These are phyloP conservation scores for Apoda limacodes DNA, from an alignment of 2,888 invertebrate genomes.

Conservation along the genomic window DNA sequence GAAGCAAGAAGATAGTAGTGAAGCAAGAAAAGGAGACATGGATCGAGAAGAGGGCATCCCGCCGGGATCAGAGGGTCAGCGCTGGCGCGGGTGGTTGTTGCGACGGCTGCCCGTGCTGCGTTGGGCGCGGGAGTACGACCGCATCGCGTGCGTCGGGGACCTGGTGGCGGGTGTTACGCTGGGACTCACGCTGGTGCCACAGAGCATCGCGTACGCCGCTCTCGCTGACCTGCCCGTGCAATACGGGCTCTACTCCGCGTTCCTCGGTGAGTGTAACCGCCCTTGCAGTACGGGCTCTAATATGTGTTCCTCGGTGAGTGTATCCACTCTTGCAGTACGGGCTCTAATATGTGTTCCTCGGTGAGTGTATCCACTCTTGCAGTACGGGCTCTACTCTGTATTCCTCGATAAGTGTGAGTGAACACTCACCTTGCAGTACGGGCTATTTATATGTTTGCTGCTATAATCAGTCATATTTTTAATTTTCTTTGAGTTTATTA, in stretches of 20 bases:
- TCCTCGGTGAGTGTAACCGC: constrained; percentile 79
- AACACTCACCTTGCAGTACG: too few species aligned
- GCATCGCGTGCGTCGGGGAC: constrained; percentile 79
- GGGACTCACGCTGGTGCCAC: constrained; percentile 92
- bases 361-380: too few species aligned
- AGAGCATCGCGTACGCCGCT: constrained; percentile 91
- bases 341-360: too few species aligned
- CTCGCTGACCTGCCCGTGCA: constrained; percentile 88
- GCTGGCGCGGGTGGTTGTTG: constrained; percentile 24
- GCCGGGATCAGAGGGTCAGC: constrained; percentile 16
- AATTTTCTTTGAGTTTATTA: too few species aligned
- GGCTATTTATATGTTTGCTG: too few species aligned
- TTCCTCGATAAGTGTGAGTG: too few species aligned
- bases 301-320: too few species aligned
- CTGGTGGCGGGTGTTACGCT: constrained; percentile 90
- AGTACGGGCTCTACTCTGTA: too few species aligned
- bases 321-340: too few species aligned
- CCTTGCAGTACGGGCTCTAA: too few species aligned
- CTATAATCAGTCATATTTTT: too few species aligned
- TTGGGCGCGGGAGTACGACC: constrained; percentile 79
- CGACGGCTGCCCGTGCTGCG: constrained; percentile 63
- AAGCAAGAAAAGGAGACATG: constrained; percentile 22
- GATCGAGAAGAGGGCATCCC: constrained; percentile 27
- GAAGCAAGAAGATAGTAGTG: too few species aligned
- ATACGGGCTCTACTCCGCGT: constrained; percentile 93